A percentile compares a stretch with the other conserved stretches of the same genome.
Evolutionary conservation across 2,888 invertebrate genomes (phyloP).

Genomic region (Caenorhabditis sp.): DNA sequence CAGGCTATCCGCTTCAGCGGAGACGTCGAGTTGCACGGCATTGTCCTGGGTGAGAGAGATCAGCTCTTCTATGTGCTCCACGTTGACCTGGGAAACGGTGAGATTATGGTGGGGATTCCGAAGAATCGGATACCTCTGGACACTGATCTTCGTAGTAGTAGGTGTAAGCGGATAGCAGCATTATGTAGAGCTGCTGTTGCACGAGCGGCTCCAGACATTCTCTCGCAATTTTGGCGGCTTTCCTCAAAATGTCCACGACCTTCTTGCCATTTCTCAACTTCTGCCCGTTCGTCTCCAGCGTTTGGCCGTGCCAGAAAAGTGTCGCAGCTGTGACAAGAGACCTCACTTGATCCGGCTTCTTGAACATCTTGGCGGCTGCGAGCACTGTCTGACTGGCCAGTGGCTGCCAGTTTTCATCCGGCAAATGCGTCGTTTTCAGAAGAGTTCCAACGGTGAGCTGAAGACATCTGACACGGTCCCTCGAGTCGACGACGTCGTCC

Average conservation of each 20-base stretch:
- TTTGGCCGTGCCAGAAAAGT: slow-evolving; percentile 88
- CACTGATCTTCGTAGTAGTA: slow-evolving; percentile 93
- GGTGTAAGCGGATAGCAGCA: slow-evolving; percentile 93
- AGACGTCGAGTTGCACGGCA: slow-evolving; percentile 91
- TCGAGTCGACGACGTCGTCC: slow-evolving; percentile 67
- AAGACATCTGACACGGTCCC: slow-evolving; percentile 64
- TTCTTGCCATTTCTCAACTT: slow-evolving; percentile 88
- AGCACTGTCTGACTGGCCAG: slow-evolving; percentile 94
- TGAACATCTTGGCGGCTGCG: slow-evolving; percentile 93
- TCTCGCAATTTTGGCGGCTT: slow-evolving; percentile 88
- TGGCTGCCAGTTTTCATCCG: slow-evolving; percentile 95
- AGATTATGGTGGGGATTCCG: not conserved
- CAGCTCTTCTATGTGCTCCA: slow-evolving; percentile 85
- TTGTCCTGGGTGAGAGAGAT: slow-evolving; percentile 94
- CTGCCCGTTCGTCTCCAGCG: slow-evolving; percentile 47
- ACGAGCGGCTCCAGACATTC: slow-evolving; percentile 98
- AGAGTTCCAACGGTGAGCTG: slow-evolving; percentile 61
- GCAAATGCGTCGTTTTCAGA: slow-evolving; percentile 52
- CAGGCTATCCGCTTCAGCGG: slow-evolving; percentile 96
- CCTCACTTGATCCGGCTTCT: slow-evolving; percentile 94
- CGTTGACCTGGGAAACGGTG: slow-evolving; percentile 82
- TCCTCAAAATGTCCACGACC: slow-evolving; percentile 94
- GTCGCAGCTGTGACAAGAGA: slow-evolving; percentile 84
- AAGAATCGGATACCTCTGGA: slow-evolving; percentile 82
- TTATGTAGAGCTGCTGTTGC: slow-evolving; percentile 95